Evolutionary conservation across 2,888 invertebrate species (phyloP).

Genomic region (Aproaerema taeniolella): DNA sequence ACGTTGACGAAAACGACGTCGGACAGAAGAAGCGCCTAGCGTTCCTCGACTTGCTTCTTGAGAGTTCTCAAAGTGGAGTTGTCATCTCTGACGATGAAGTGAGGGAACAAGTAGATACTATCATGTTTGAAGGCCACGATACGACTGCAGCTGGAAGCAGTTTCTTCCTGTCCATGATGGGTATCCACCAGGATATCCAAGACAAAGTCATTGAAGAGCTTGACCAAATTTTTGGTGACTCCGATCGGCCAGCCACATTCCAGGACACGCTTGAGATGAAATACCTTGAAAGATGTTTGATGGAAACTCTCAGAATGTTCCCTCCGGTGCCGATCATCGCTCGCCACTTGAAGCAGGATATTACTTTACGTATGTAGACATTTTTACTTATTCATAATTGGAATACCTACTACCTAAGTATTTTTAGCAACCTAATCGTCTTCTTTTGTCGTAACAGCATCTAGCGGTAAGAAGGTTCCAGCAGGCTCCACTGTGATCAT

Average conservation of each 20-base stretch:
- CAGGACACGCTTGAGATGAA: slow-evolving; percentile 92
- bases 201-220: slow-evolving; percentile 85
- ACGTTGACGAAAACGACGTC: slow-evolving; percentile 86
- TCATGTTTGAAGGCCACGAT: slow-evolving; percentile 93
- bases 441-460: too few species aligned
- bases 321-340: slow-evolving; percentile 90
- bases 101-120: slow-evolving; percentile 89
- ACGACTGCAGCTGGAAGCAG: slow-evolving; percentile 90
- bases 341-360: slow-evolving; percentile 82
- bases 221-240: slow-evolving; percentile 85
- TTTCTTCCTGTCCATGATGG: slow-evolving; percentile 88
- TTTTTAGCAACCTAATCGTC: too few species aligned
- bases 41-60: slow-evolving; percentile 91
- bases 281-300: slow-evolving; percentile 87
- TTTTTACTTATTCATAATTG: too few species aligned
- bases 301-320: slow-evolving; percentile 88
- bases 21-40: slow-evolving; percentile 90
- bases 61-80: slow-evolving; percentile 84
- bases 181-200: slow-evolving; percentile 84
- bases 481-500: slow-evolving; percentile 83
- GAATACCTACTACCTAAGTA: too few species aligned
- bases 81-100: slow-evolving; percentile 86
- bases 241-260: slow-evolving; percentile 86
- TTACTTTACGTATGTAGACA: slow-evolving; percentile 81
- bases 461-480: slow-evolving; percentile 81